A percentile compares a stretch with the other conserved stretches of the same genome.
These are phyloP conservation scores for Larimichthys polyactis DNA, from an alignment of 2,113 vertebrate species.

Conservation along the genomic window DNA sequence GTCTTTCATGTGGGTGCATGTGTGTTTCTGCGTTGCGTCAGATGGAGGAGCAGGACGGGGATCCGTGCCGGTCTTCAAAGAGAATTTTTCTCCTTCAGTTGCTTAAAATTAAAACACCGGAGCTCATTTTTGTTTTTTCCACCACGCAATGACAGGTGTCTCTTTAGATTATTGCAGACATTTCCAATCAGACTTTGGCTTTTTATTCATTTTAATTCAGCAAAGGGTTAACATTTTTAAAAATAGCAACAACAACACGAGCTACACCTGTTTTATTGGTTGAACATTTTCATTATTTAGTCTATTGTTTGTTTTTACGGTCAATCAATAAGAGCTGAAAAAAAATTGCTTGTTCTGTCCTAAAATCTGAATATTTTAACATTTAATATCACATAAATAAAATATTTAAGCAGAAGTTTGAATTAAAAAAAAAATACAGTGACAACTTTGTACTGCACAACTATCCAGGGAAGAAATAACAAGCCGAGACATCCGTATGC, in stretches of 20 bases:
- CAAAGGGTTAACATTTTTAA: neutral
- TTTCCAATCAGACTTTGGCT: neutral
- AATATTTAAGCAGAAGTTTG: neutral
- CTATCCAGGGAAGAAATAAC: neutral
- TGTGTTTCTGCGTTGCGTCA: constrained; percentile 62
- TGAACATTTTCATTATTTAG: neutral
- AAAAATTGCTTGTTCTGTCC: neutral
- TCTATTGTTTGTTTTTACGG: neutral
- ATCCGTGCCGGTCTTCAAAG: neutral
- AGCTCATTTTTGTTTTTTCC: neutral
- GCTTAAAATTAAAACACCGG: neutral
- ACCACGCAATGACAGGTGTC: neutral
- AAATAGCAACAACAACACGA: too few species aligned
- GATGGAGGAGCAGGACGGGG: neutral
- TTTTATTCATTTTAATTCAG: neutral
- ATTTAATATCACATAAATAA: neutral
- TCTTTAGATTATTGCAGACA: neutral
- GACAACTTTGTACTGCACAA: rapidly evolving
- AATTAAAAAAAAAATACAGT: neutral
- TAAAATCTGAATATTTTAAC: neutral
- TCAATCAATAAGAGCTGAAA: neutral
- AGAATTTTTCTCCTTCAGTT: neutral
- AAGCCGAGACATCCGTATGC: neutral
- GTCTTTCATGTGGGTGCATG: constrained; percentile 23
- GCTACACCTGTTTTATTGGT: neutral